A percentile compares a stretch with the other conserved stretches of the same genome.
Conservation (phyloP, 2,888 invertebrate genomes). For the Abrostola triplasia region DNA sequence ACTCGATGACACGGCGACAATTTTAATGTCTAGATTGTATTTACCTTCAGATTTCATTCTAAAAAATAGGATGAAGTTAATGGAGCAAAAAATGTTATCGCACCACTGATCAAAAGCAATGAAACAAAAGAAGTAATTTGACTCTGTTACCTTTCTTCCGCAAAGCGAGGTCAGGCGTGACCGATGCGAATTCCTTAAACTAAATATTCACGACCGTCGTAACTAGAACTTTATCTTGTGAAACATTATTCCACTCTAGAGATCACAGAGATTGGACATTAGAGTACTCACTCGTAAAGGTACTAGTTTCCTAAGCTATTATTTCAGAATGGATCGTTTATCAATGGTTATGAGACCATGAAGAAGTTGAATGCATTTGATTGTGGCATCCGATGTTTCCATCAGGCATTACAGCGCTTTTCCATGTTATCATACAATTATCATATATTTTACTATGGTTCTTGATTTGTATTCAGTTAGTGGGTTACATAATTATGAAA, state of each 20-base stretch:
- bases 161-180: constrained; percentile 83
- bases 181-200: constrained; percentile 76
- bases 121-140: constrained; percentile 79
- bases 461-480: constrained; percentile 34
- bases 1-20: constrained; percentile 11
- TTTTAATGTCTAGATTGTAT: constrained; percentile 28
- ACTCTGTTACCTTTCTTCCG: constrained; percentile 82
- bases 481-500: constrained; percentile 37
- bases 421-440: constrained; percentile 54
- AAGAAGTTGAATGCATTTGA: constrained; percentile 69
- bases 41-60: constrained; percentile 45
- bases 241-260: constrained; percentile 46
- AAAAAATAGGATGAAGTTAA: constrained; percentile 62
- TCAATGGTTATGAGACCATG: constrained; percentile 68
- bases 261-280: constrained; percentile 54
- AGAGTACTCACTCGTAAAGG: constrained; percentile 47
- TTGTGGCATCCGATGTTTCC: constrained; percentile 60
- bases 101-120: constrained; percentile 67
- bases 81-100: constrained; percentile 71
- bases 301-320: constrained; percentile 51
- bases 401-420: constrained; percentile 51
- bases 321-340: constrained; percentile 54
- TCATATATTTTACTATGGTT: constrained; percentile 51
- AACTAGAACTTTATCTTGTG: constrained; percentile 54
- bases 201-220: constrained; percentile 66